Percentiles rank a stretch among this genome's conserved stretches.
Conservation (phyloP, 2,888 invertebrate species). For the Cantharis nigra region DNA sequence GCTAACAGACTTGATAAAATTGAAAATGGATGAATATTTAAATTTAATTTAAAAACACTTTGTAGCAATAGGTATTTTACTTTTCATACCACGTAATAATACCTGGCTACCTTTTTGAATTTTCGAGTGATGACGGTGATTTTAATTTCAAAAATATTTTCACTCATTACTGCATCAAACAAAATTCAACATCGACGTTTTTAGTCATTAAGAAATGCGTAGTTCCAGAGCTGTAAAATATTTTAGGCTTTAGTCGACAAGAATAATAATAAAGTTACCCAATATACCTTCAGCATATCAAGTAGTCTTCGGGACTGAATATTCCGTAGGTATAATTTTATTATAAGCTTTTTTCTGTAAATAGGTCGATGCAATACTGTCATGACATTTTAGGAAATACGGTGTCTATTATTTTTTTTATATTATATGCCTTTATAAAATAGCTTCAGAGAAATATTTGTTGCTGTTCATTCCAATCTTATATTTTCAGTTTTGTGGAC, state of each 20-base stretch:
- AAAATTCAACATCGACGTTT: background rate
- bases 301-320: background rate
- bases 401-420: constrained; percentile 8
- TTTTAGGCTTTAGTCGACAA: background rate
- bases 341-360: background rate
- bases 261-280: background rate
- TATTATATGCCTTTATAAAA: background rate
- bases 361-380: background rate
- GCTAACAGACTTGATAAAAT: background rate
- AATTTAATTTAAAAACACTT: background rate
- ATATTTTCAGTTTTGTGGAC: constrained; percentile 3
- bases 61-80: background rate
- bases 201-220: background rate
- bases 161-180: background rate
- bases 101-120: background rate
- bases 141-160: background rate
- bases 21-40: background rate
- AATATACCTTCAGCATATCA: constrained; percentile 1
- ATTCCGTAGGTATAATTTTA: background rate
- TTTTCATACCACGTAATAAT: background rate
- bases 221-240: background rate
- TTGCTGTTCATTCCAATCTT: constrained; percentile 2
- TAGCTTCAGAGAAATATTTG: constrained; percentile 6
- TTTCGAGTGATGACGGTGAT: background rate
- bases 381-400: background rate